Evolutionary conservation across 2,888 invertebrate species (phyloP).

Genomic region (Cryptus armator): DNA sequence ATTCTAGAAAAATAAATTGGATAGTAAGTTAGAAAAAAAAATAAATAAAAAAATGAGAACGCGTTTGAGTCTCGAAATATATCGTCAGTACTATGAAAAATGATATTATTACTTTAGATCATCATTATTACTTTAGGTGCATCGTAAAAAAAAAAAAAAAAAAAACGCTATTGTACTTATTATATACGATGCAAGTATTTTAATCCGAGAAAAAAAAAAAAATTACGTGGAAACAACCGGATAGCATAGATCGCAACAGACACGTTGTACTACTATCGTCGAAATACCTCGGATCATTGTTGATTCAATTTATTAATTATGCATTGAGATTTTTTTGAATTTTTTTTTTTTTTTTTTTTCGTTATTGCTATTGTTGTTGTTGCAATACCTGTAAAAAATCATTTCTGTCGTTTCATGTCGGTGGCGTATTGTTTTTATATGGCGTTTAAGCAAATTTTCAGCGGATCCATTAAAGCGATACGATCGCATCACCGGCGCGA

Average conservation of each 20-base stretch:
- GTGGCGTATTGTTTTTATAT: conserved; percentile 59
- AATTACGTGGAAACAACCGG: background rate
- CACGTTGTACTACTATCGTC: conserved; percentile 8
- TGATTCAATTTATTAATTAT: conserved; percentile 12
- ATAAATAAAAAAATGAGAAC: background rate
- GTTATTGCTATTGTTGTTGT: background rate
- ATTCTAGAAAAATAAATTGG: background rate
- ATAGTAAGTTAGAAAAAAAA: background rate
- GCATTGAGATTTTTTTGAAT: conserved; percentile 26
- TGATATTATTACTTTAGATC: conserved; percentile 14
- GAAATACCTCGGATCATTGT: conserved; percentile 44
- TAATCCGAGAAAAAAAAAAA: conserved; percentile 16
- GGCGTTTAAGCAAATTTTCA: conserved; percentile 31
- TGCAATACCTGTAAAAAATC: conserved; percentile 42
- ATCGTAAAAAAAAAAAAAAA: background rate
- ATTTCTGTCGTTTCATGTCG: conserved; percentile 38
- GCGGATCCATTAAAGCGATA: conserved; percentile 29
- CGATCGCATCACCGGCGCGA: background rate
- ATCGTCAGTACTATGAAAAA: background rate
- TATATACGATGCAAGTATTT: conserved; percentile 32
- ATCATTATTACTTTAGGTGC: conserved; percentile 36
- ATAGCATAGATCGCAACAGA: conserved; percentile 4
- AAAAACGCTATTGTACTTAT: conserved; percentile 59
- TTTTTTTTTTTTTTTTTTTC: conserved; percentile 22
- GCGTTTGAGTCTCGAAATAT: background rate